These are phyloP conservation scores for Nanger granti DNA, from an alignment of 2,113 vertebrate genomes.

Conservation along the genomic window DNA sequence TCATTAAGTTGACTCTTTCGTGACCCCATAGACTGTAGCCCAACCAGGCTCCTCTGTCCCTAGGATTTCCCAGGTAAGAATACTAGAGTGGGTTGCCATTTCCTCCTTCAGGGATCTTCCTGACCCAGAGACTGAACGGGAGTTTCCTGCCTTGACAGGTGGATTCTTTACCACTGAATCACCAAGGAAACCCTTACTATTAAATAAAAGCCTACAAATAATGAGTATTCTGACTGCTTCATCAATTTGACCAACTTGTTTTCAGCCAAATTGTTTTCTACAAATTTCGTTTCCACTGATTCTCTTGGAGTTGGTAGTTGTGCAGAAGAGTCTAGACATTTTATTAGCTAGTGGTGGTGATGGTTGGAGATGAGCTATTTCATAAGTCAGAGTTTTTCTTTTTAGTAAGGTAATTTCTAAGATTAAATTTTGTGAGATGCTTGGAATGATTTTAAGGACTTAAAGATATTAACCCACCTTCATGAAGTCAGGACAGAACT, in stretches of 20 bases:
- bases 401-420: neutral
- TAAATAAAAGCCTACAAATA: neutral
- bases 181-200: neutral
- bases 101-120: neutral
- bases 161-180: neutral
- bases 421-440: neutral
- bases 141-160: neutral
- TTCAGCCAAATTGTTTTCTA: neutral
- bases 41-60: neutral
- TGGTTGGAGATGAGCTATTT: neutral
- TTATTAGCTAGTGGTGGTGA: neutral
- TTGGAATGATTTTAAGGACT: neutral
- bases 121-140: fast-evolving
- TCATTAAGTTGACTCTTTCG: neutral
- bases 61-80: neutral
- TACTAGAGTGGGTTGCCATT: neutral
- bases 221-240: neutral
- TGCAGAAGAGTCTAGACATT: neutral
- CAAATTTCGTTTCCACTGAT: neutral
- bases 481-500: neutral
- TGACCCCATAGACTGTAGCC: neutral
- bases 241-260: neutral
- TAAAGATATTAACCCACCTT: neutral
- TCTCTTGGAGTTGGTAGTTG: neutral
- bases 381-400: neutral